Evolutionary conservation across 1,140 invertebrate genomes (phyloP), one percentile per base, ranked within the genome.

Genomic region (Drosophila ercepeae): DNA sequence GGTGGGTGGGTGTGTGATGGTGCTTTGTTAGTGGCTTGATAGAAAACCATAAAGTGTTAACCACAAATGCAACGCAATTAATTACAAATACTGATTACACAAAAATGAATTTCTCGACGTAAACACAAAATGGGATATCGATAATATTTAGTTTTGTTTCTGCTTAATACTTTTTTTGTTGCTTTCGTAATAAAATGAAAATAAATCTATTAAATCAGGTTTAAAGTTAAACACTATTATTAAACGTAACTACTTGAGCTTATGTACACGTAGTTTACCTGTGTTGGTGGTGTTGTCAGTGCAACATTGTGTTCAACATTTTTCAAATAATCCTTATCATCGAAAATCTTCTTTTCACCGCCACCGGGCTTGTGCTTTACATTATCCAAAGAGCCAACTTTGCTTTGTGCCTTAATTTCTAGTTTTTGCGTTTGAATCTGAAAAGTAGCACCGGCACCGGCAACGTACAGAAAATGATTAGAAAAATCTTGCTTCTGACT

Each of bases 281-380:
- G 91, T 86, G 90, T 78, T 69, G 91, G 88, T 81, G 89, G 91
- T 79, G 88, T 89, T 75, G 90, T 90, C 76, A 90, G 88, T 84
- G 90, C 81, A 89, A 90, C 82, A 67, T 84, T 84, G 82, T 91
- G 91, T 57, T 91, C 91, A 91, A 91, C 74, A 91, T 91, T 91
- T 91, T 95, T 95, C 81, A 98, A 94, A 93, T 99, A 99, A 63
- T 97, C 96, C 92, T 96, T 97, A 92, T 98, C 97, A 91, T 98
- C 96, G 92, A 98, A 98, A 89, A 98, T 97, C 92, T 97, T 97
- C 91, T 96, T 95, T 53, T 97, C 97, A 32, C 98, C 98, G 52
- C 98, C 98, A 55, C 97, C 96, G 42, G 98, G 97, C 92, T 94
- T 96, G 92, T 99, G 95, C 91, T 97, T 97, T 55, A 98, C 95